phyloP scores from a whole-genome alignment of 2,888 invertebrate genomes.

The Ophioninae sp. region DNA sequence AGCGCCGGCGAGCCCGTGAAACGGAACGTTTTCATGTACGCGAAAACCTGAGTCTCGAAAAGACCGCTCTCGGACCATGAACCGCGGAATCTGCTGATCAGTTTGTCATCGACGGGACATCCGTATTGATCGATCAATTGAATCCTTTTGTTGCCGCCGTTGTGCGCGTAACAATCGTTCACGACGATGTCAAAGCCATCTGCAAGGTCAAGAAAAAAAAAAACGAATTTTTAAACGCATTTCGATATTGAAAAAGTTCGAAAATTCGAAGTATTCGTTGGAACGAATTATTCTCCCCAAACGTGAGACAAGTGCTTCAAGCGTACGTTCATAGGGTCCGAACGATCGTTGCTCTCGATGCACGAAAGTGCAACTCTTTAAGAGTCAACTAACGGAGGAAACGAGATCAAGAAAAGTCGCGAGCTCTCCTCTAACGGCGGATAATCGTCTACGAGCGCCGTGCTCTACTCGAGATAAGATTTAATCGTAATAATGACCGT shows the following conservation, averaged over 20 bases:
- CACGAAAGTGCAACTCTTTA: background rate
- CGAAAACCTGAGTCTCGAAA: conserved; percentile 96
- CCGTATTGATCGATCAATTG: conserved; percentile 96
- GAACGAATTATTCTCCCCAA: no score
- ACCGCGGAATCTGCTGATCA: conserved; percentile 95
- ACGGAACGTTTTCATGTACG: conserved; percentile 96
- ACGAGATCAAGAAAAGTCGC: background rate
- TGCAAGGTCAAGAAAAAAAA: conserved; percentile 79
- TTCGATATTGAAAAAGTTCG: no score
- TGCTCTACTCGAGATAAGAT: no score
- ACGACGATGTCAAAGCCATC: conserved; percentile 97
- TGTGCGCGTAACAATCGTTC: conserved; percentile 96
- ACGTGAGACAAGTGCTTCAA: no score
- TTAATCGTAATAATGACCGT: conserved; percentile 84
- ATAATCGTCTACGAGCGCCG: background rate
- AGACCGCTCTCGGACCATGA: conserved; percentile 96
- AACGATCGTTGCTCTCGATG: no score
- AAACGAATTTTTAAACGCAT: background rate
- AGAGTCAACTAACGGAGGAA: background rate
- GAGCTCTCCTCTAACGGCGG: no score
- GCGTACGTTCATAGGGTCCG: no score
- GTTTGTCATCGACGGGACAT: conserved; percentile 95
- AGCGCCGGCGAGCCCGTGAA: conserved; percentile 97
- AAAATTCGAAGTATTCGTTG: background rate
- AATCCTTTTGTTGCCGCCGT: conserved; percentile 95